These are phyloP conservation scores for Diogma glabrata DNA, from an alignment of 2,888 invertebrate genomes.

Conservation along the genomic window DNA sequence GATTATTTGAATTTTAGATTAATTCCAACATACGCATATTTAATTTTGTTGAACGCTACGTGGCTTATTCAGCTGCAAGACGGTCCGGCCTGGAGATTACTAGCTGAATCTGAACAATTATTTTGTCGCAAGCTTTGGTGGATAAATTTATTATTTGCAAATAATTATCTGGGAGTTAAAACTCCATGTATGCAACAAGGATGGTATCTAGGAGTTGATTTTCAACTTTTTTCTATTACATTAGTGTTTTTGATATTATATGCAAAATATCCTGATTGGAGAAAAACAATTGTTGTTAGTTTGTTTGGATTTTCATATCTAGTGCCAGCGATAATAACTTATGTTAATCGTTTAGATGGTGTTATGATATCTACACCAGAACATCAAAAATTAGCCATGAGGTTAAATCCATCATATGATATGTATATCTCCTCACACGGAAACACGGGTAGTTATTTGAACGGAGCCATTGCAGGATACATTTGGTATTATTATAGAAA, in stretches of 20 bases:
- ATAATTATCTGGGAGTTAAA: constrained; percentile 35
- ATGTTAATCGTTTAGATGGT: constrained; percentile 35
- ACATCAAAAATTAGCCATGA: background rate
- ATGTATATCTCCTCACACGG: constrained; percentile 2
- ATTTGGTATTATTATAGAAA: background rate
- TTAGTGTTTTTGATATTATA: constrained; percentile 30
- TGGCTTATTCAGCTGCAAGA: constrained; percentile 31
- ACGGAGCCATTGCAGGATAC: background rate
- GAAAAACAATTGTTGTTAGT: constrained; percentile 21
- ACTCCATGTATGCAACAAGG: constrained; percentile 23
- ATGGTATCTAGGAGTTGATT: constrained; percentile 43
- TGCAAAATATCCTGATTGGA: constrained; percentile 6
- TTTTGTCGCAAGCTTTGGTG: constrained; percentile 40
- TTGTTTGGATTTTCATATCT: constrained; percentile 21
- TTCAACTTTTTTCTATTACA: constrained; percentile 37
- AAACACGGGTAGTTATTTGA: constrained; percentile 6
- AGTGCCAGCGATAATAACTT: constrained; percentile 32
- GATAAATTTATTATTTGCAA: constrained; percentile 38
- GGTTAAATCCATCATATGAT: too few species aligned
- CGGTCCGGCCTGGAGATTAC: constrained; percentile 37
- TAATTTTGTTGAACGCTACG: constrained; percentile 33
- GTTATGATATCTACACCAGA: constrained; percentile 38
- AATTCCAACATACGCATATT: constrained; percentile 35
- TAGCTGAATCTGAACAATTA: constrained; percentile 31
- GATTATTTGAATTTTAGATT: constrained; percentile 28